Evolutionary conservation across 2,797 vertebrate species (phyloP), one percentile per base, ranked within the genome.

Genomic region (Macrochelys suwanniensis): DNA sequence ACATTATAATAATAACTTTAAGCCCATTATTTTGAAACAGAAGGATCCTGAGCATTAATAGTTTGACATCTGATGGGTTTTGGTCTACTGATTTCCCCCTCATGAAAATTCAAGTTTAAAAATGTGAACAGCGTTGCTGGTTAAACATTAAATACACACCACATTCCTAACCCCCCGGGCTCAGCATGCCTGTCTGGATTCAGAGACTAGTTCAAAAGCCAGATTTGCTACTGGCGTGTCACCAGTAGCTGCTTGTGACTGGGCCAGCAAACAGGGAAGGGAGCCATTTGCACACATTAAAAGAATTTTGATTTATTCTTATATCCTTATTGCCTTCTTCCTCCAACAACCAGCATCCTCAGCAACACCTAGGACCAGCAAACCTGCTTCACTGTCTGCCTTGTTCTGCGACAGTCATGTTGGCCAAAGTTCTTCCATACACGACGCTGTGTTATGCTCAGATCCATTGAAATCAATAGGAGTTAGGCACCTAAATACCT

Each of bases 81-180:
- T 59, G 74, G 76, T 84, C 53, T 11, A 57, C 9, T 3, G 2
- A 82, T 65, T n/a, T 1, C 1, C 2, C 5, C n/a, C 28, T 65
- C 82, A 3, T 51, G 78, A 45, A 49, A 89, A 80, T 76, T 78
- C 77, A 80, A 7, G 17, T 71, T 87, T 85, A 82, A 53, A 7
- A 17, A 80, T 2, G 1, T 2, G 45, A 5, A 10, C 45, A 1
- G 5, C 1, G 53, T 23, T 21, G 76, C 82, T 28, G 53, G 95
- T 96, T 94, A 94, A 96, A 78, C 87, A 81, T 85, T 56, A 92
- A 26, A 59, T 74, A 82, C 31, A 3, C 6, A 0, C 1, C 0
- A 5, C 6, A 68, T 79, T 33, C 0, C 0, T 7, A 28, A 21
- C 33, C 85, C 10, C 50, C 7, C 59, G 17, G 61, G 89, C 79